phyloP scores from a whole-genome alignment of 2,797 vertebrate genomes.

The Ctenopoma kingsleyae region DNA sequence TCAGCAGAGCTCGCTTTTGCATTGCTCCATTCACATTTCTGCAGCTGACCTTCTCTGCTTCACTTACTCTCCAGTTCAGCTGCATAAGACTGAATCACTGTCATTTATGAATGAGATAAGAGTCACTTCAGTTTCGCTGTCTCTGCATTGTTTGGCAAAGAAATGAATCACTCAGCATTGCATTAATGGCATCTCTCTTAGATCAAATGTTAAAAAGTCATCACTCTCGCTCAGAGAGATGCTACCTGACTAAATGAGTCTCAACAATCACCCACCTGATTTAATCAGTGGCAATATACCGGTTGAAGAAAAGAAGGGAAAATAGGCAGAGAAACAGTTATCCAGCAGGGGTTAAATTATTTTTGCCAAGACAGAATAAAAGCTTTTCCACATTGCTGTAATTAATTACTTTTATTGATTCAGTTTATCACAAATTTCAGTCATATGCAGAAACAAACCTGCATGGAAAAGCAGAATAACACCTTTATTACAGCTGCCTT shows the following conservation, averaged over 20 bases:
- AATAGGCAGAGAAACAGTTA: neutral
- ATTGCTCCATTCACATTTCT: constrained; percentile 26
- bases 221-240: constrained; percentile 23
- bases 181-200: constrained; percentile 29
- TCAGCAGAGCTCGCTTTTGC: constrained; percentile 30
- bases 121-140: constrained; percentile 26
- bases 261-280: constrained; percentile 5
- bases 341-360: neutral
- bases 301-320: neutral
- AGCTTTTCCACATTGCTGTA: neutral
- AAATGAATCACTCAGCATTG: constrained; percentile 39
- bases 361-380: neutral
- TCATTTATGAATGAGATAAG: constrained; percentile 34
- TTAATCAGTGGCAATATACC: neutral
- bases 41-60: constrained; percentile 44
- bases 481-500: neutral
- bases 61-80: constrained; percentile 31
- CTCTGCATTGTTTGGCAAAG: constrained; percentile 32
- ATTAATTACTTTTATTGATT: neutral
- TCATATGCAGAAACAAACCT: neutral
- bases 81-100: constrained; percentile 42
- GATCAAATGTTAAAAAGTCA: constrained; percentile 41
- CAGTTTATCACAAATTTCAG: neutral
- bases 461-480: neutral
- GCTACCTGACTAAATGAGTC: constrained; percentile 3